Conservation (phyloP, 1,140 invertebrate species). For the Euwallacea fornicatus region DNA sequence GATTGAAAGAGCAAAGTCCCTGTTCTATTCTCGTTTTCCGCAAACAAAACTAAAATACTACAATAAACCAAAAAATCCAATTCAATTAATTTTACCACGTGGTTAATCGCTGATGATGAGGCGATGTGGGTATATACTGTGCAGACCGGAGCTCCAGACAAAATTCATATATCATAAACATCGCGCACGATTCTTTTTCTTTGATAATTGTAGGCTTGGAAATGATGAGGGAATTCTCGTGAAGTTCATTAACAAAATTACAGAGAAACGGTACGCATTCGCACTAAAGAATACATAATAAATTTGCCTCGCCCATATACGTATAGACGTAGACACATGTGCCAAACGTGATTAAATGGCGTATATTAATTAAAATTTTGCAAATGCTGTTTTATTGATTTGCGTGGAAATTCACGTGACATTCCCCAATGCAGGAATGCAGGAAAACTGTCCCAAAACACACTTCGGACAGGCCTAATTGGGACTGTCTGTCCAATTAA, state of each 20-base stretch:
- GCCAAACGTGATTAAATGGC: slow-evolving; percentile 12
- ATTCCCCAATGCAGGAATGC: too few species aligned
- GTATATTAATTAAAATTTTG: neutral
- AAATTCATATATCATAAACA: slow-evolving; percentile 39
- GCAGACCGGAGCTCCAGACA: slow-evolving; percentile 24
- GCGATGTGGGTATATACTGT: neutral
- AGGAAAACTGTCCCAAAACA: too few species aligned
- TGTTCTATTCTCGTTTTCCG: neutral
- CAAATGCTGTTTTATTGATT: too few species aligned
- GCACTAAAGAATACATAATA: slow-evolving; percentile 27
- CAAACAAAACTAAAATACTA: neutral
- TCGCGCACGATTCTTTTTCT: slow-evolving; percentile 31
- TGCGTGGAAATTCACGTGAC: too few species aligned
- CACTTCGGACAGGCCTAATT: too few species aligned
- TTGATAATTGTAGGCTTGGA: slow-evolving; percentile 32
- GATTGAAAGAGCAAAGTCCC: slow-evolving; percentile 6
- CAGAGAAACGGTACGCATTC: slow-evolving; percentile 22
- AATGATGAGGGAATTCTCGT: slow-evolving; percentile 29
- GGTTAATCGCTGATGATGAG: neutral
- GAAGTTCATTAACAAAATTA: slow-evolving; percentile 39
- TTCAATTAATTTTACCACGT: slow-evolving; percentile 3
- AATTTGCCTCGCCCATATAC: slow-evolving; percentile 6
- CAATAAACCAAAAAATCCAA: neutral
- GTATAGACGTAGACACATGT: neutral
- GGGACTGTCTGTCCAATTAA: too few species aligned